Percentiles rank a stretch among this genome's conserved stretches.
phyloP scores from a whole-genome alignment of 2,113 vertebrate genomes.

The Hippopotamus amphibius region DNA sequence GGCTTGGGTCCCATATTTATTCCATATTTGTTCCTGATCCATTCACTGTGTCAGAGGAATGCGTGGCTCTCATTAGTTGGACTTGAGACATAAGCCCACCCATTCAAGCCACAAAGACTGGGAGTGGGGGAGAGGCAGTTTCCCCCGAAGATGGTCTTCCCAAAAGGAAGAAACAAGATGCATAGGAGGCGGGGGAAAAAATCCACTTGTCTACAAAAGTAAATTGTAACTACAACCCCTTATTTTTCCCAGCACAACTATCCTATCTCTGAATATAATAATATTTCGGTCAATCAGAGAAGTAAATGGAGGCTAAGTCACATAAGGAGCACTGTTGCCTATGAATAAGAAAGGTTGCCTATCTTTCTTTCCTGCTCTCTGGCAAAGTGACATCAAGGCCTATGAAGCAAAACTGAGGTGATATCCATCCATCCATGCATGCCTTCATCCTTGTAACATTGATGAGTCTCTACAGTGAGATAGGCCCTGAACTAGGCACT shows the following conservation, averaged over 20 bases:
- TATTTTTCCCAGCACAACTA: neutral
- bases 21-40: conserved; percentile 51
- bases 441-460: neutral
- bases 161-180: neutral
- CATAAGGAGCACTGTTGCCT: neutral
- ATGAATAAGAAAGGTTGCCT: neutral
- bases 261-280: neutral
- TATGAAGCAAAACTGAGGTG: neutral
- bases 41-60: conserved; percentile 12
- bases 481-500: neutral
- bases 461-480: neutral
- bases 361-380: neutral
- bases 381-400: neutral
- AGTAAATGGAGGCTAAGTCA: neutral
- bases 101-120: neutral
- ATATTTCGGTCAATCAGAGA: neutral
- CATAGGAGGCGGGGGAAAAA: neutral
- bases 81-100: neutral
- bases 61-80: conserved; percentile 14
- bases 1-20: neutral
- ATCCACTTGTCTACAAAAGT: neutral
- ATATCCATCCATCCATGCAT: neutral
- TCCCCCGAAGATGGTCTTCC: neutral
- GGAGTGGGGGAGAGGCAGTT: neutral
- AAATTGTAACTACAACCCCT: neutral